Percentiles rank a stretch among this genome's conserved stretches.
Evolutionary conservation across 2,797 vertebrate genomes (phyloP).

Genomic region (Falco columbarius): DNA sequence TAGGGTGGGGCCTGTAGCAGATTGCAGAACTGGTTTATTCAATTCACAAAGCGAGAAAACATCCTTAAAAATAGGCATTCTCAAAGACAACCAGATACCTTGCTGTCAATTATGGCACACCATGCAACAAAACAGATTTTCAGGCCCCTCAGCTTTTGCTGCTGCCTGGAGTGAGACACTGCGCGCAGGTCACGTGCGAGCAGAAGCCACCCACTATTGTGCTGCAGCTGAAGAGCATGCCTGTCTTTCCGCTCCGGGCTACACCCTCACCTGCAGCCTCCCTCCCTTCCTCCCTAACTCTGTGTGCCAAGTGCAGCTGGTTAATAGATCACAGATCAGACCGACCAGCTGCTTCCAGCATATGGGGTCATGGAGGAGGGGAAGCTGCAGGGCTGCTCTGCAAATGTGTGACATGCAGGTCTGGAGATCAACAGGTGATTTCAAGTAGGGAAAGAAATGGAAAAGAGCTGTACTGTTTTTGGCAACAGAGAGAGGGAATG

Average conservation of each 20-base stretch:
- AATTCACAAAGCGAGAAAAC: neutral
- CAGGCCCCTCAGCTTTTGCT: neutral
- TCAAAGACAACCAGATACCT: neutral
- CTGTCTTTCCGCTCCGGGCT: neutral
- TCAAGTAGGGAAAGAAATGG: neutral
- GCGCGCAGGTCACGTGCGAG: neutral
- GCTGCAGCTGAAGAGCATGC: neutral
- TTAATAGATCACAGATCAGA: neutral
- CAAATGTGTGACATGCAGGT: neutral
- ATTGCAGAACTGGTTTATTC: constrained; percentile 68
- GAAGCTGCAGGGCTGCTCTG: neutral
- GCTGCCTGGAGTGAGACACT: neutral
- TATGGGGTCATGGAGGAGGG: neutral
- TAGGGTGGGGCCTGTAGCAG: constrained; percentile 38
- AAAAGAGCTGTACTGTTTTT: neutral
- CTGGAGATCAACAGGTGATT: neutral
- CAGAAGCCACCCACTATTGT: neutral
- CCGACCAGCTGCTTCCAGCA: constrained; percentile 1
- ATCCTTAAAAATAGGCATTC: neutral
- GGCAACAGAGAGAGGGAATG: neutral
- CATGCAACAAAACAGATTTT: neutral
- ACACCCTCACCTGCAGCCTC: constrained; percentile 47
- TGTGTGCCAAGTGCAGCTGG: neutral
- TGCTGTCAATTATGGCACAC: neutral
- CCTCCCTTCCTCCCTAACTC: neutral